Base-by-base conservation (phyloP, 2,888 invertebrate species). In the Tholera decimalis region DNA sequence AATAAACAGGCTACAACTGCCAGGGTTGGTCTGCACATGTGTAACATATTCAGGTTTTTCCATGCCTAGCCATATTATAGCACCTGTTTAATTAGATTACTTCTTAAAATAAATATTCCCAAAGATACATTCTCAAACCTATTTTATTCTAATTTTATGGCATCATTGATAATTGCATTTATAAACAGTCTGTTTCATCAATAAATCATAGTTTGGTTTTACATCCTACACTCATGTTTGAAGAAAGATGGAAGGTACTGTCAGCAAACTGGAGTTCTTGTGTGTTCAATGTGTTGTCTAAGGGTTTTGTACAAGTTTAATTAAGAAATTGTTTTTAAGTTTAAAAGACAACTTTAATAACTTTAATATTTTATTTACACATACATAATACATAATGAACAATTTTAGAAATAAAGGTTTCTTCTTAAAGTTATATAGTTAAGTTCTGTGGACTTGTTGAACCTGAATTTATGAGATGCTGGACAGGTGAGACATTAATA, bases 131-230 rank as follows among this genome's bases (percentile, higher is more conserved):
- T 11, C 26, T 33, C 7, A 24, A 9, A 50, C 7, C 1, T 30
- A 35, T 46, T 35, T 30, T 44, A 7, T 60, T 63, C 22, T 64
- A 69, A 74, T 69, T 51, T 20, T 37, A 64, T 24, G n/a, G 1
- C 53, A 50, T 30, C n/a, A 51, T 26, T 58, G 63, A 24, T 61
- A 58, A 69, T 56, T 60, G 41, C 0, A 0, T 58, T 39, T 51
- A 28, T n/a, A 53, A 58, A 61, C 39, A 56, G 39, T 39, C 5
- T 4, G 18, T 57, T 60, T 53, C 37, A 56, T 55, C 28, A 35
- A 22, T 58, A 57, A 63, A 55, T 68, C 63, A 73, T 58, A 24
- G 43, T 28, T 35, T 24, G 13, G 24, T 39, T 24, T 39, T 13
- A 35, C 22, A 7, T 50, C 6, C 41, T 37, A 54, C n/a, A 30